These are phyloP conservation scores for Timema cristinae DNA, from an alignment of 2,888 invertebrate species.

Conservation along the genomic window DNA sequence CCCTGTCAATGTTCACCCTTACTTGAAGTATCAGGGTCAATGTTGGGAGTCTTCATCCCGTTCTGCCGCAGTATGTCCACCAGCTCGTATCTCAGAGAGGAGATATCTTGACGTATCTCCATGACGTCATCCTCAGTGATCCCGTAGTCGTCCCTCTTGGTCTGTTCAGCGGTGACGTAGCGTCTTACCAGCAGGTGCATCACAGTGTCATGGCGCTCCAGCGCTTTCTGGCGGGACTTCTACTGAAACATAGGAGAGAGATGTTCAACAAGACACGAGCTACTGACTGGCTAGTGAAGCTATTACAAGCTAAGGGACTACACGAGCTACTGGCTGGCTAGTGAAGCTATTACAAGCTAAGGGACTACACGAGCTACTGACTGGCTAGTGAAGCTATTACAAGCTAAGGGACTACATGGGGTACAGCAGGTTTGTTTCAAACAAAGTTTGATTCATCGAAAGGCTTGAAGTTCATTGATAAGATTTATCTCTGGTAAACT, in stretches of 20 bases:
- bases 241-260: slow-evolving; percentile 49
- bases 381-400: too few species aligned
- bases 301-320: too few species aligned
- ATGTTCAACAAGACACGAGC: too few species aligned
- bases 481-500: too few species aligned
- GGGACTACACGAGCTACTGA: too few species aligned
- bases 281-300: too few species aligned
- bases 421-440: too few species aligned
- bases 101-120: slow-evolving; percentile 96
- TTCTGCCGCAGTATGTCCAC: slow-evolving; percentile 87
- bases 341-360: too few species aligned
- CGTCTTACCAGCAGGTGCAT: slow-evolving; percentile 85
- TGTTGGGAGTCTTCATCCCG: slow-evolving; percentile 77
- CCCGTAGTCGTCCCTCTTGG: slow-evolving; percentile 83
- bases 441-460: too few species aligned
- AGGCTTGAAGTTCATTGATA: too few species aligned
- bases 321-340: too few species aligned
- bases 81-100: slow-evolving; percentile 87
- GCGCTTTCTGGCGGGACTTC: slow-evolving; percentile 67
- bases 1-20: background rate
- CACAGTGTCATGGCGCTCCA: slow-evolving; percentile 72
- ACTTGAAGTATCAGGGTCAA: slow-evolving; percentile 46
- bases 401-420: too few species aligned
- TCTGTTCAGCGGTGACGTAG: slow-evolving; percentile 85
- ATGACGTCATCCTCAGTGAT: slow-evolving; percentile 97